phyloP scores from a whole-genome alignment of 2,888 invertebrate genomes.

The Lasioglossum lativentre region DNA sequence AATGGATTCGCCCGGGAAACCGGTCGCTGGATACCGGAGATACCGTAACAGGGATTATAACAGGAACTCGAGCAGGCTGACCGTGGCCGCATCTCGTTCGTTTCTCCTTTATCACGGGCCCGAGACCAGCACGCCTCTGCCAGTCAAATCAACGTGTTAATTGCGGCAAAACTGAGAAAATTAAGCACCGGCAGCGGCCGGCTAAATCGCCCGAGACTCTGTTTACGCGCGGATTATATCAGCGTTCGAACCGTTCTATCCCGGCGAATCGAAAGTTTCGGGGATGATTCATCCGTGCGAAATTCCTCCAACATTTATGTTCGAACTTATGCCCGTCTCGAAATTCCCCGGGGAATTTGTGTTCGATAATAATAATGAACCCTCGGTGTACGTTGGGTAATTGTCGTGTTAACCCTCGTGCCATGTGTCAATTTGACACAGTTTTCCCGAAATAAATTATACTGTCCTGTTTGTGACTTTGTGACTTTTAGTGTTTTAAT shows the following conservation, averaged over 20 bases:
- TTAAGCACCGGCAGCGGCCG: constrained; percentile 25
- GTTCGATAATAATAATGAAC: not conserved
- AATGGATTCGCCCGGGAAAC: constrained; percentile 50
- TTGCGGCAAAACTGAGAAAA: constrained; percentile 57
- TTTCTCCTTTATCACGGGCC: constrained; percentile 56
- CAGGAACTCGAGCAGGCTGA: constrained; percentile 41
- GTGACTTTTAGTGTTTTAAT: too few species aligned
- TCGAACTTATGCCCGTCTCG: not conserved
- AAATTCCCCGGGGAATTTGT: not conserved
- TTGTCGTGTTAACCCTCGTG: too few species aligned
- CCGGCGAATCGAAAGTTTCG: constrained; percentile 13
- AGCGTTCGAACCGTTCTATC: constrained; percentile 4
- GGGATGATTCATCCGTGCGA: not conserved
- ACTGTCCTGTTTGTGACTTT: too few species aligned
- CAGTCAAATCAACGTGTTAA: constrained; percentile 62
- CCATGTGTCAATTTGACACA: too few species aligned
- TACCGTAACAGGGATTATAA: constrained; percentile 59
- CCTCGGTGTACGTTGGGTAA: not conserved
- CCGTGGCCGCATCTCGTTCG: constrained; percentile 46
- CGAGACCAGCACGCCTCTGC: constrained; percentile 53
- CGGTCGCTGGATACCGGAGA: constrained; percentile 44
- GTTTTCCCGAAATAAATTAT: too few species aligned
- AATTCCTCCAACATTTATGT: not conserved
- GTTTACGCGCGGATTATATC: constrained; percentile 31
- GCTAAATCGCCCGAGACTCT: constrained; percentile 22